Evolutionary conservation across 1,140 invertebrate species (phyloP).

Genomic region (Caenorhabditis remanei): DNA sequence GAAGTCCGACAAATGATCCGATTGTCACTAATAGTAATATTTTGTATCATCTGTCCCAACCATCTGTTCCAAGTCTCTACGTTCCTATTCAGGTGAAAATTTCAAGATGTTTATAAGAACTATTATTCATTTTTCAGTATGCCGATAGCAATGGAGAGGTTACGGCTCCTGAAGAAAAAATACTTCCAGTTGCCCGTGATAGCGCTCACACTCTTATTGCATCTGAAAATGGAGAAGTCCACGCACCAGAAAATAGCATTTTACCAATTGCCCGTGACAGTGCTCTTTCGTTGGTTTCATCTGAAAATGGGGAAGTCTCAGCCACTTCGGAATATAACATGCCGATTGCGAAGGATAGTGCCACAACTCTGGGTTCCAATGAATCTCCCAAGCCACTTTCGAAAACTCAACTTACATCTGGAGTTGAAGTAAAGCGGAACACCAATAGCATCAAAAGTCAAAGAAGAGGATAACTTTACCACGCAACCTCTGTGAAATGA

Average conservation of each 20-base stretch:
- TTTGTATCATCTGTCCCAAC: neutral
- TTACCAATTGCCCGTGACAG: constrained; percentile 2
- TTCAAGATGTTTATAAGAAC: neutral
- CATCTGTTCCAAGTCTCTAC: neutral
- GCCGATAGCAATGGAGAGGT: constrained; percentile 2
- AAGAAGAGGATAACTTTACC: neutral
- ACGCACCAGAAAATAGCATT: neutral
- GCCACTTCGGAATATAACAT: neutral
- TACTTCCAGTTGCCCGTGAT: constrained; percentile 19
- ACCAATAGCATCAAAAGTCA: neutral
- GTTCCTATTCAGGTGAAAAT: neutral
- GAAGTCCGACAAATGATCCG: neutral
- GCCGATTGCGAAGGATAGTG: constrained; percentile 26
- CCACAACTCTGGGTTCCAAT: neutral
- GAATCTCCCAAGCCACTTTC: neutral
- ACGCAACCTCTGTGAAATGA: no score
- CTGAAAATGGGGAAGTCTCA: constrained; percentile 6
- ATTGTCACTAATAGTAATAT: neutral
- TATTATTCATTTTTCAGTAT: neutral
- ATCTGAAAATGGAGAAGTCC: constrained; percentile 10
- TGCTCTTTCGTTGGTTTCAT: neutral
- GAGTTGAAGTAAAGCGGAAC: neutral
- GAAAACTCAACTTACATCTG: neutral
- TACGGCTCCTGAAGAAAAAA: neutral
- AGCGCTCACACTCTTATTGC: neutral